Evolutionary conservation across 1,140 invertebrate genomes (phyloP), one percentile per base, ranked within the genome.

Genomic region (Diorhabda carinulata): DNA sequence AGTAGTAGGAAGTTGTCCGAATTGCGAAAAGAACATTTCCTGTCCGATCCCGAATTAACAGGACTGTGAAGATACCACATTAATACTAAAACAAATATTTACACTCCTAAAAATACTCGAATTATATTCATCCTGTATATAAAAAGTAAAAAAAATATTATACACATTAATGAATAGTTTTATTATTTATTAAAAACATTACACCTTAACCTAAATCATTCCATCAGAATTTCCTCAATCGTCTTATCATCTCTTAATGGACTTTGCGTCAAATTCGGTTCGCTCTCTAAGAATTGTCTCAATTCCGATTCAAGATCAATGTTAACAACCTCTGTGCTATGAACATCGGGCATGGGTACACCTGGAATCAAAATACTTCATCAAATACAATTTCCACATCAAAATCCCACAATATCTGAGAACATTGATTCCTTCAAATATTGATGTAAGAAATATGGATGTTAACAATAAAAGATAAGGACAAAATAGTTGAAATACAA

Each of bases 211-310:
- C 25, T 25, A 25, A 25, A 25, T 61, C 67, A 87, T 69, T 87
- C 86, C 40, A 86, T 87, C 25, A 88, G 75, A 76, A 88, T 88
- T 73, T 88, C 86, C 74, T 88, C 87, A 64, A 88, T 82, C 10
- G 86, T 87, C 74, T 87, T 87, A 64, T 87, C 86, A 71, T 86
- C 86, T 70, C 87, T 85, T 9, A 88, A 77, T n/a, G 86, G 87
- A 56, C 85, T 86, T 56, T 85, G 84, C 52, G 82, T 82, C 47
- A 88, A 79, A 42, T 85, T 85, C 57, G 86, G 83, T 76, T 87
- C 87, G 78, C 84, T 86, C 79, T 90, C 89, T 7, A 91, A 79
- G 79, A 90, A 90, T 78, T 90, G 89, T 5, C 89, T 83, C n/a
- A 90, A 73, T 73, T 91, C 89, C 2, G 87, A 86, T 78, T 90